phyloP scores from a whole-genome alignment of 2,888 invertebrate genomes.

The Sinelater perroti region DNA sequence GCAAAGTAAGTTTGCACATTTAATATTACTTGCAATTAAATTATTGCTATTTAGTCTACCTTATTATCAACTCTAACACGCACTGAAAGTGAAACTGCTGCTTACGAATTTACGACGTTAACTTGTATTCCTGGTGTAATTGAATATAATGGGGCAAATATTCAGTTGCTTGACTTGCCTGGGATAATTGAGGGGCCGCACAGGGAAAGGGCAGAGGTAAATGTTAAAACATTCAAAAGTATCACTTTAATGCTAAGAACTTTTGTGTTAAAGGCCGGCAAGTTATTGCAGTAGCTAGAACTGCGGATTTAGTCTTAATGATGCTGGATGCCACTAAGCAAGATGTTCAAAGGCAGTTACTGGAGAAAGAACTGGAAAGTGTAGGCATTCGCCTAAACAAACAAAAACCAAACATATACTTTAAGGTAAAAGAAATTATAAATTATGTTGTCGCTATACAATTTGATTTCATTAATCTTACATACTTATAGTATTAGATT shows the following conservation, averaged over 20 bases:
- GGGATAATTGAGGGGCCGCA: constrained; percentile 99
- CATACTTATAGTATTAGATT: too few species aligned
- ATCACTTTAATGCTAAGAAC: background rate
- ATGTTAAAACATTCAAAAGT: constrained; percentile 25
- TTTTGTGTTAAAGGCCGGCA: constrained; percentile 52
- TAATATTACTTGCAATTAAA: background rate
- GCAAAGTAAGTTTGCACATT: constrained; percentile 72
- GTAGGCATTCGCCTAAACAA: constrained; percentile 98
- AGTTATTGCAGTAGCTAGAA: constrained; percentile 98
- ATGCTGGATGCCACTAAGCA: constrained; percentile 99
- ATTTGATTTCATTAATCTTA: too few species aligned
- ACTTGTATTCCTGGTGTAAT: constrained; percentile 99
- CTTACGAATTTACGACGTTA: constrained; percentile 98
- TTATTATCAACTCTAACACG: constrained; percentile 93
- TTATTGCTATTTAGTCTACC: constrained; percentile 75
- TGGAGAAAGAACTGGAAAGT: constrained; percentile 95
- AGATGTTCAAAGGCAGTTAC: constrained; percentile 89
- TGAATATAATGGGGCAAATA: constrained; percentile 97
- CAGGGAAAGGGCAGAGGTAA: constrained; percentile 67
- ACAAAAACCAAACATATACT: constrained; percentile 96
- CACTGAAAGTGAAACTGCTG: constrained; percentile 96
- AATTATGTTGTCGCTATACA: too few species aligned
- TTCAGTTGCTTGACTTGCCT: constrained; percentile 96
- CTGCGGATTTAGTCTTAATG: constrained; percentile 97
- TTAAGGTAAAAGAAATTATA: constrained; percentile 79